A percentile compares a stretch with the other conserved stretches of the same genome.
These are phyloP conservation scores for Conomelus anceps DNA, from an alignment of 2,888 invertebrate species.

Conservation along the genomic window DNA sequence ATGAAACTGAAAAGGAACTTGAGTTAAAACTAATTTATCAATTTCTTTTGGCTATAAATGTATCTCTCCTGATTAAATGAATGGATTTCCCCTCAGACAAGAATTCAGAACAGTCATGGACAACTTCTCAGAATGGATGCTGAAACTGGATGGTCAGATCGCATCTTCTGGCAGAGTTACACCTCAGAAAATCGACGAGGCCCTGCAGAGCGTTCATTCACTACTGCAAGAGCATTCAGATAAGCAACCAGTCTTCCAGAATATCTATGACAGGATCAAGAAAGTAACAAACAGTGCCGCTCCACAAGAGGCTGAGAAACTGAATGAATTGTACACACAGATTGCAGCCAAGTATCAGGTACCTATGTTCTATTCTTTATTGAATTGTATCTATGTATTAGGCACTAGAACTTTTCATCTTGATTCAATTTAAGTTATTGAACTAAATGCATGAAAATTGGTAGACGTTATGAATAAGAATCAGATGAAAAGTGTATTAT, in stretches of 20 bases:
- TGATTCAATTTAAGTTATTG: not conserved
- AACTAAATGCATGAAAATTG: not conserved
- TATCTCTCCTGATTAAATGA: not conserved
- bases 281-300: slow-evolving; percentile 58
- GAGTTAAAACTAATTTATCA: too few relatives aligned
- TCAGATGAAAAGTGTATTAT: too few relatives aligned
- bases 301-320: slow-evolving; percentile 63
- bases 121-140: slow-evolving; percentile 73
- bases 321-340: slow-evolving; percentile 68
- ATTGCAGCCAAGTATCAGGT: slow-evolving; percentile 68
- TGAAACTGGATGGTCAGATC: slow-evolving; percentile 47
- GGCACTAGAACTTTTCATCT: too few relatives aligned
- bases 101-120: slow-evolving; percentile 74
- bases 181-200: slow-evolving; percentile 69
- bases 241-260: slow-evolving; percentile 67
- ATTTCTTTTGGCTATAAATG: not conserved
- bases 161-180: slow-evolving; percentile 45
- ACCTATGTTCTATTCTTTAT: not conserved
- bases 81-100: slow-evolving; percentile 47
- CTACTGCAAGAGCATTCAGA: slow-evolving; percentile 79
- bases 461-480: too few relatives aligned
- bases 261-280: slow-evolving; percentile 77
- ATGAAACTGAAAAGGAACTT: too few relatives aligned
- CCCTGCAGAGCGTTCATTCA: slow-evolving; percentile 69
- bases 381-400: not conserved